phyloP scores from a whole-genome alignment of 2,113 vertebrate species.

The Alethe castanea region DNA sequence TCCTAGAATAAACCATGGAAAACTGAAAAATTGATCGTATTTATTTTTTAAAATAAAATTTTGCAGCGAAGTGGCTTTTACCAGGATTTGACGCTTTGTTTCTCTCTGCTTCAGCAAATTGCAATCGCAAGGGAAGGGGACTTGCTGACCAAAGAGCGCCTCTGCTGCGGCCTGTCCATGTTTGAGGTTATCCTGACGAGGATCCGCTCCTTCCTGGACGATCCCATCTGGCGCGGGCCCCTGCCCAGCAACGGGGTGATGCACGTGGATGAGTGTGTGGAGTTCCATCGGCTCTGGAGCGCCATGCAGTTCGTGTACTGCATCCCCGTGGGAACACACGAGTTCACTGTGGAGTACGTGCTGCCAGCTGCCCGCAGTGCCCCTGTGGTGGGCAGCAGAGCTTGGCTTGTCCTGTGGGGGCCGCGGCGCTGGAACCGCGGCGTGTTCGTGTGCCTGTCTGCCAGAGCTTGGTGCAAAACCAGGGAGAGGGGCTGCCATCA shows the following conservation, averaged over 20 bases:
- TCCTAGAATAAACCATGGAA: neutral
- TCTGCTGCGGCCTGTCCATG: constrained; percentile 89
- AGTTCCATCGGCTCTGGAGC: constrained; percentile 88
- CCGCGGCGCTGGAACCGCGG: neutral
- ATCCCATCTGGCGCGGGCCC: constrained; percentile 86
- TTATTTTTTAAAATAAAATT: neutral
- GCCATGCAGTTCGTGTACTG: constrained; percentile 93
- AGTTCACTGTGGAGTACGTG: constrained; percentile 89
- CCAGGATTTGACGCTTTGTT: neutral
- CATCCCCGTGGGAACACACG: constrained; percentile 86
- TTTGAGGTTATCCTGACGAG: constrained; percentile 86
- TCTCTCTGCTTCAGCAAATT: constrained; percentile 77
- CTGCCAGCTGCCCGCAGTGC: neutral
- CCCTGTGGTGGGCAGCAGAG: neutral
- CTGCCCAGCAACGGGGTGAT: constrained; percentile 89
- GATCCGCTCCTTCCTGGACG: constrained; percentile 83
- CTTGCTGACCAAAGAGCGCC: constrained; percentile 86
- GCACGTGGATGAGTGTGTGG: constrained; percentile 89
- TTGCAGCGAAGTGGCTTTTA: neutral
- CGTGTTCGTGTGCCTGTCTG: neutral
- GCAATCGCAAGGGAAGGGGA: constrained; percentile 87
- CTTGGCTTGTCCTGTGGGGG: neutral
- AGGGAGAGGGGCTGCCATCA: neutral
- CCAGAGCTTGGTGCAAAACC: neutral
- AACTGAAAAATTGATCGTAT: neutral